Percentiles rank a stretch among this genome's conserved stretches.
Evolutionary conservation across 2,888 invertebrate genomes (phyloP).

Genomic region (Tipula lateralis): DNA sequence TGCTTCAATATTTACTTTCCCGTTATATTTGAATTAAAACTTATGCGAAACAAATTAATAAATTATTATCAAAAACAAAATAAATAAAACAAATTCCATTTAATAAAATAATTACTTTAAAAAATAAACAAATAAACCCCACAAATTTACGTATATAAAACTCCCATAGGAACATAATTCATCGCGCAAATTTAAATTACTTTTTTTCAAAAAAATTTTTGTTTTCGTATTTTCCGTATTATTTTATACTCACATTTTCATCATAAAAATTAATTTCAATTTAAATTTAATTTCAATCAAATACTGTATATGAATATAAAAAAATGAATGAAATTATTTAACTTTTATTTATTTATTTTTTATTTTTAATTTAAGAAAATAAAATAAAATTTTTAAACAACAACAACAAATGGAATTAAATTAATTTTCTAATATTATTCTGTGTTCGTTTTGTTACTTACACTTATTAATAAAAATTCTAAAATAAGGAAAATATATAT

Average conservation of each 20-base stretch:
- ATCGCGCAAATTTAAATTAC: neutral
- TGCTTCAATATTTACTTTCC: neutral
- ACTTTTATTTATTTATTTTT: neutral
- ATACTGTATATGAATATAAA: neutral
- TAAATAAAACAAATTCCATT: neutral
- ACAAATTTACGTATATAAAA: neutral
- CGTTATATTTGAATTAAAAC: neutral
- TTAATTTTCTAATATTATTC: neutral
- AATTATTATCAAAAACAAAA: neutral
- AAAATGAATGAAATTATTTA: neutral
- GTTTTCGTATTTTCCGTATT: neutral
- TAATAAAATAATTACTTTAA: neutral
- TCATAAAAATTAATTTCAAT: neutral
- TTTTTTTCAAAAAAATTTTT: neutral
- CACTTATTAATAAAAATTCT: neutral
- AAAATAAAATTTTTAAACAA: neutral
- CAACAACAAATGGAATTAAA: neutral
- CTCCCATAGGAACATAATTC: neutral
- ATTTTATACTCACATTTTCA: neutral
- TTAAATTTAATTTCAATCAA: constrained; percentile 7
- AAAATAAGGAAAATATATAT: constrained; percentile 1
- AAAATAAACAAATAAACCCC: neutral
- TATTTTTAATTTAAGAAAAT: neutral
- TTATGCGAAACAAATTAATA: neutral
- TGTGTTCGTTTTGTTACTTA: neutral